Base-by-base conservation (phyloP, 2,888 invertebrate species). In the Aphidoletes aphidimyza region DNA sequence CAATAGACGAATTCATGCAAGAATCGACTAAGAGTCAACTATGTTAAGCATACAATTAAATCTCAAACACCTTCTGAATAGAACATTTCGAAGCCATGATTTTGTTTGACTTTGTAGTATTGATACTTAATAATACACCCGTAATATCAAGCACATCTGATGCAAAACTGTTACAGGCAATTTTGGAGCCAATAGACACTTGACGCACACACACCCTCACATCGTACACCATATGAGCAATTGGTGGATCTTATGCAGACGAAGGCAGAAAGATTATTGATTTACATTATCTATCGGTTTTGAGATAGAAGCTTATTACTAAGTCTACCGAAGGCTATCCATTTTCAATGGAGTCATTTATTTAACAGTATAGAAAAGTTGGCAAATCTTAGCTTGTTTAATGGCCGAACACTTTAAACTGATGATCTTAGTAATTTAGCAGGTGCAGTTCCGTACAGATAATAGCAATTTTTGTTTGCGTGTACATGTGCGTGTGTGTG, bases 61-160 rank as follows among this genome's bases (percentile, higher is more conserved):
- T 69, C 14, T 69, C 69, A 69, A 69, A 69, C 69, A 69, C 69
- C 69, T 69, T 69, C 14, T 69, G 34, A 69, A 54, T 54, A 8
- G 69, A 69, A 69, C 69, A 69, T 69, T 69, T 69, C 30, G 30
- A 69, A 69, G n/a, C 69, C 17, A 34, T 69, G 69, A 26, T 26
- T 54, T 11, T 17, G 47, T 47, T 47, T 47, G 47, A 11, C 47
- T 47, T 47, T 47, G 47, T 30, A 69, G 11, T 30, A 30, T 69
- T 69, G 30, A 69, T 69, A 69, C 34, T 69, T 30, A 69, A 69
- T 69, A 14, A 69, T 69, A 69, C n/a, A 30, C 30, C 30, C n/a
- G 34, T 30, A 69, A 34, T 69, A 30, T 30, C 14, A 14, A 69
- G 34, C 34, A 14, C n/a, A 69, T 69, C 14, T 6, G 14, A 69